Evolutionary conservation across 2,888 invertebrate species (phyloP), one percentile per base, ranked within the genome.

Genomic region (Mayetiola destructor): DNA sequence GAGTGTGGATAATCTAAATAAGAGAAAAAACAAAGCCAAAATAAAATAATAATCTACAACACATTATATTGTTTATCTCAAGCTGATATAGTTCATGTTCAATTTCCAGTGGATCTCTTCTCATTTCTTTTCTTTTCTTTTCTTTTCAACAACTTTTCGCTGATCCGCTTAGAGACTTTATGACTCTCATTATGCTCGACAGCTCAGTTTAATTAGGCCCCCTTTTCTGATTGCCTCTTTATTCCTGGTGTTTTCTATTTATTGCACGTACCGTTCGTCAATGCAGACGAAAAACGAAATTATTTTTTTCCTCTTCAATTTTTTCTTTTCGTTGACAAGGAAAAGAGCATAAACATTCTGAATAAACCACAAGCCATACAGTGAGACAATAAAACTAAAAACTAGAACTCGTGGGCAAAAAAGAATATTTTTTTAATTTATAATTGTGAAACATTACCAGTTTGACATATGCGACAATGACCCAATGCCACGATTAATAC

Each of bases 401-500:
- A 21, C 10, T 40, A 21, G 40, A 40, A 40, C 12, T 40, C 23
- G 9, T 21, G 40, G n/a, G n/a, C n/a, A n/a, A n/a, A n/a, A n/a
- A 21, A 9, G 21, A 40, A 21, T 32, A 10, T 32, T 32, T 32
- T 32, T 32, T 32, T 32, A 9, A 9, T 32, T 32, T 32, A 9
- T 32, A 23, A 48, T 5, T 27, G 14, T 16, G 27, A 48, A 48
- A 14, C 48, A 16, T 3, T 6, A 8, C 39, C 23, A 14, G 14
- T 9, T 42, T 42, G 3, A 48, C 10, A 23, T 48, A 23, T 48
- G 48, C 21, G 42, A 10, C 42, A 42, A 23, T 42, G 42, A 48
- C 48, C 48, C 29, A 48, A n/a, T 48, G 27, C 48, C 48, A 48
- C 48, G 27, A 27, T 27, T 48, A n/a, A n/a, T n/a, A n/a, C n/a